A percentile compares a stretch with the other conserved stretches of the same genome.
These are phyloP conservation scores for Campylorhamphus procurvoides DNA, from an alignment of 2,113 vertebrate genomes.

Conservation along the genomic window DNA sequence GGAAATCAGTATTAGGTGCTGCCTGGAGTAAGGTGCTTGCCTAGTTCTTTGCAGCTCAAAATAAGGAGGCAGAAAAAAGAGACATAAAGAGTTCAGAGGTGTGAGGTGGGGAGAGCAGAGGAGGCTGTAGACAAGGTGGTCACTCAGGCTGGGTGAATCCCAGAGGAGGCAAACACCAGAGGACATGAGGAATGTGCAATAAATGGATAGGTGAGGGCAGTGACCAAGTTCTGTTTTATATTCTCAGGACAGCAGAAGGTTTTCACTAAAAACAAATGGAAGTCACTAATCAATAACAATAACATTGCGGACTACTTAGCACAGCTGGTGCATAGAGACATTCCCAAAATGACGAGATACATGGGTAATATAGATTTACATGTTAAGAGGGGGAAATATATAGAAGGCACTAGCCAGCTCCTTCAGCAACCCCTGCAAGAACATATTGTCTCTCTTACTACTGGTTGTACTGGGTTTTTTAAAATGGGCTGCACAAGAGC, in stretches of 20 bases:
- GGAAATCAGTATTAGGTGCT: not conserved
- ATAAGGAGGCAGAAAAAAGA: not conserved
- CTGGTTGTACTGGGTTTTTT: not conserved
- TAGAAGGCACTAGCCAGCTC: not conserved
- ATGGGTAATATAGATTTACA: not conserved
- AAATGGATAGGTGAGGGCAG: not conserved
- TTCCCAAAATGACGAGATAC: not conserved
- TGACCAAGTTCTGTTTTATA: accelerated
- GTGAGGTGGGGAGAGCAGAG: not conserved
- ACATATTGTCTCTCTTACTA: not conserved
- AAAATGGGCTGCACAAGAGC: not conserved
- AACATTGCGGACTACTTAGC: not conserved
- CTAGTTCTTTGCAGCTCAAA: not conserved
- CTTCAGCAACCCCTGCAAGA: not conserved
- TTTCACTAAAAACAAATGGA: not conserved
- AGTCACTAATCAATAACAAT: not conserved
- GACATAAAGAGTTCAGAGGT: not conserved
- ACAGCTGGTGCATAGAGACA: not conserved
- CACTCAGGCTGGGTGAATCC: not conserved
- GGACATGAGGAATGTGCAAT: accelerated
- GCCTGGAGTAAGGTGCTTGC: not conserved
- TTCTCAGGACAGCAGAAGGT: not conserved
- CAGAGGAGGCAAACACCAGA: not conserved
- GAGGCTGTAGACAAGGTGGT: not conserved
- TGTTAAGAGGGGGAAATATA: not conserved